Evolutionary conservation across 1,140 invertebrate genomes (phyloP), one percentile per base, ranked within the genome.

Genomic region (Drosophila athabasca): DNA sequence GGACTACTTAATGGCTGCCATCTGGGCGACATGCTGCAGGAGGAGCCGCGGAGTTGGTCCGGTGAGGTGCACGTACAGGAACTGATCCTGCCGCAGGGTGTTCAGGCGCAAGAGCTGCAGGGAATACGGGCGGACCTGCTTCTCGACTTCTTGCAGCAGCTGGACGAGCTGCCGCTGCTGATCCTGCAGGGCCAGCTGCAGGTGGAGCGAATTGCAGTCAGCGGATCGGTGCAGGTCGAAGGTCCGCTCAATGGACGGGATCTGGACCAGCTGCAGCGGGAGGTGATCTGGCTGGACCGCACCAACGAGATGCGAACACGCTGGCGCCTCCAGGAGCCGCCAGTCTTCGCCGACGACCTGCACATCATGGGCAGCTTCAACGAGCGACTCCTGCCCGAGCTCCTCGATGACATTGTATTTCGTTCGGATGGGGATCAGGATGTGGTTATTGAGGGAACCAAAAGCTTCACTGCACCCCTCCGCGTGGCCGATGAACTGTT

Each of bases 121-220:
- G 83, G 78, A 8, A 46, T 80, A 1, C 53, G 62, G 0, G 71
- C 87, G 0, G 53, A 75, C 0, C 51, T 74, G 1, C 29, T 91
- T 41, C 61, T 83, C 6, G 60, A 58, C 3, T 91, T 91, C 6
- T 48, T 91, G 13, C 48, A 76, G 13, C 70, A 90, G 24, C 49
- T 91, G 49, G 84, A 91, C 49, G 84, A 83, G 3, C 24, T 91
- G 29, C 90, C 90, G 7, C 58, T 80, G 22, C 83, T 91, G 22
- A 83, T 91, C 9, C 72, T 91, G 1, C 62, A 89, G 52, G 90
- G 90, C 3, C 77, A 85, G 29, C 57, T 91, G n/a, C 69, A 87
- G 39, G 84, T 91, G 11, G 71, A 83, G 6, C 71, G 62, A 6
- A 85, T 91, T 11, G 54, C 44, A 0, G 70, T 91, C 6, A 80